Evolutionary conservation across 2,888 invertebrate genomes (phyloP).

Genomic region (Ennomos erosarius): DNA sequence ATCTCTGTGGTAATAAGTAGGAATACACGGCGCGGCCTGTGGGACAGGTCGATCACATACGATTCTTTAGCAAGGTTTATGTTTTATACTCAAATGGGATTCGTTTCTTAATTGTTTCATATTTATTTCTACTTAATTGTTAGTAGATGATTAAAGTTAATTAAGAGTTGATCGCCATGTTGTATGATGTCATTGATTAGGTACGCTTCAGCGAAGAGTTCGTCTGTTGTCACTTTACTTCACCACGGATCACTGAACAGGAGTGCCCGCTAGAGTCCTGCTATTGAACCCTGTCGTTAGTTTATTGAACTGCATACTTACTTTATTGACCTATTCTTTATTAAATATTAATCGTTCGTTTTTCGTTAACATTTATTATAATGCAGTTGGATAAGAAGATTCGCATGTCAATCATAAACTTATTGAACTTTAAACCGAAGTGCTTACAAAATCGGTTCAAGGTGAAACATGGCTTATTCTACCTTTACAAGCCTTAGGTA

Average conservation of each 20-base stretch:
- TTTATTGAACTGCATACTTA: constrained; percentile 45
- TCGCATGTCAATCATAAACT: constrained; percentile 28
- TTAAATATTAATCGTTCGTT: too few species aligned
- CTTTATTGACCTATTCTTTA: constrained; percentile 31
- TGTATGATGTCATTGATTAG: constrained; percentile 15
- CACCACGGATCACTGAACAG: constrained; percentile 61
- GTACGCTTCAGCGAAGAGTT: constrained; percentile 50
- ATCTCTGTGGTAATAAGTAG: too few species aligned
- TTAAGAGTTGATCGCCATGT: constrained; percentile 22
- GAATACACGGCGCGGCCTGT: too few species aligned
- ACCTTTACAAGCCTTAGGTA: background rate
- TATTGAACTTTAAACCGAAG: constrained; percentile 29
- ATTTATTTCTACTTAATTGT: too few species aligned
- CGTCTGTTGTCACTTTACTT: constrained; percentile 59
- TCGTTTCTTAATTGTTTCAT: background rate
- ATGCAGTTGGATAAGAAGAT: constrained; percentile 9
- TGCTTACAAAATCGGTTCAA: constrained; percentile 30
- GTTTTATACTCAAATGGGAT: constrained; percentile 16
- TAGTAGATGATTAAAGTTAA: constrained; percentile 8
- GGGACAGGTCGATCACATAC: too few species aligned
- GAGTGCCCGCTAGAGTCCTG: constrained; percentile 57
- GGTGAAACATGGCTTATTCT: constrained; percentile 24
- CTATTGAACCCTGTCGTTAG: constrained; percentile 53
- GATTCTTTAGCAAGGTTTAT: background rate
- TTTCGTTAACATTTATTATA: constrained; percentile 3